A percentile compares a stretch with the other conserved stretches of the same genome.
These are phyloP conservation scores for Epicampocera succincta DNA, from an alignment of 2,888 invertebrate genomes.

Conservation along the genomic window DNA sequence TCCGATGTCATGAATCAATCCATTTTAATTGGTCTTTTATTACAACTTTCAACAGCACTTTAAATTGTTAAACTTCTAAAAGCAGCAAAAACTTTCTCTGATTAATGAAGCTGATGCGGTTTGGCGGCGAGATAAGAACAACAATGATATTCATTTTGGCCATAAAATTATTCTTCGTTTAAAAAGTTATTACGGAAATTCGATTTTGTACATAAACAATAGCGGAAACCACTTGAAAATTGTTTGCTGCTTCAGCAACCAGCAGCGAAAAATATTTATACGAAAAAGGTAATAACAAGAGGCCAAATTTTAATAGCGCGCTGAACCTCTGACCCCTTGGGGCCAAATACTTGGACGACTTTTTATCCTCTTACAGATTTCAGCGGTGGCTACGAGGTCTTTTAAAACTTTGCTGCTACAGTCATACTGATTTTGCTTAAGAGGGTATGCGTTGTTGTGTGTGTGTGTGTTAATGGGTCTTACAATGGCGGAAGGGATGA, in stretches of 20 bases:
- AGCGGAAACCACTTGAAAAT: not conserved
- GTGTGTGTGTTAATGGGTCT: no score
- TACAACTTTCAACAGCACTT: no score
- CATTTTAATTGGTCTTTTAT: no score
- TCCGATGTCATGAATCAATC: no score
- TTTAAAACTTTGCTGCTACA: not conserved
- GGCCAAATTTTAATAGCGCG: slow-evolving; percentile 40
- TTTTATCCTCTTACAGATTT: slow-evolving; percentile 10
- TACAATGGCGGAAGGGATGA: no score
- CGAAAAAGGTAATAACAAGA: not conserved
- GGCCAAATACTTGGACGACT: slow-evolving; percentile 44
- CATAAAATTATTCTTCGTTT: slow-evolving; percentile 62
- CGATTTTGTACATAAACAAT: slow-evolving; percentile 49
- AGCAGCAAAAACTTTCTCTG: not conserved
- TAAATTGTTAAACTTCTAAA: no score
- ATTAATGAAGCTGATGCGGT: not conserved
- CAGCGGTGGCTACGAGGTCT: slow-evolving; percentile 11
- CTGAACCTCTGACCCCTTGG: slow-evolving; percentile 49
- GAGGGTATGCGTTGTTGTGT: not conserved
- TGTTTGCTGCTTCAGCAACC: not conserved
- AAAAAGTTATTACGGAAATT: slow-evolving; percentile 58
- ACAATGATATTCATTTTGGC: slow-evolving; percentile 12
- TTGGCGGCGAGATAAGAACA: slow-evolving; percentile 2
- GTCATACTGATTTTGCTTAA: not conserved
- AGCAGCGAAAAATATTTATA: not conserved